Percentiles rank a stretch among this genome's conserved stretches.
phyloP scores from a whole-genome alignment of 64 coral and sea anemone genomes.

The Montipora cactus region DNA sequence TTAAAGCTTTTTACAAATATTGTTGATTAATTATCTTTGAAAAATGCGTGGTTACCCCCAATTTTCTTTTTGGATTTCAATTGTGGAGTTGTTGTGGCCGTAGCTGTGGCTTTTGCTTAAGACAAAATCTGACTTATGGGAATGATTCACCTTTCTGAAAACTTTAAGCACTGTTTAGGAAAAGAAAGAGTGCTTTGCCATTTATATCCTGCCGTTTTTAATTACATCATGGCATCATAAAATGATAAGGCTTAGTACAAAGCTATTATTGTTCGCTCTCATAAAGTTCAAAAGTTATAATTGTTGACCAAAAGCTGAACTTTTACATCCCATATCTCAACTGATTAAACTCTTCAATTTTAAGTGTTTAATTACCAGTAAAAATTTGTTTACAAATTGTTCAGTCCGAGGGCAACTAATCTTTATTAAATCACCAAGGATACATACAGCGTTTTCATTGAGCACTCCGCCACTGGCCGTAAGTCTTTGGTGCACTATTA shows the following conservation, averaged over 20 bases:
- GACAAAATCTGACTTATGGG: no score
- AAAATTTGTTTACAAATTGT: conserved; percentile 17
- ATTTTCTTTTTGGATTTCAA: no score
- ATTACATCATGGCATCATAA: conserved; percentile 1
- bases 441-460: not conserved
- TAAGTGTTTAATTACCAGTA: conserved; percentile 26
- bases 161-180: not conserved
- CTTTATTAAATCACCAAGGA: conserved; percentile 8
- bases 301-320: not conserved
- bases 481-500: not conserved
- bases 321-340: not conserved
- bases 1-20: no score
- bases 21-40: no score
- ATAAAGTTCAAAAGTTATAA: conserved; percentile 24
- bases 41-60: no score
- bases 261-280: not conserved
- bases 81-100: no score
- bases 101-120: no score
- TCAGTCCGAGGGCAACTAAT: not conserved
- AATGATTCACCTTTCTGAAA: not conserved
- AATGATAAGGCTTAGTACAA: not conserved
- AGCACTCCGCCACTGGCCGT: not conserved
- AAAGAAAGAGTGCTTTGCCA: not conserved
- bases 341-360: not conserved
- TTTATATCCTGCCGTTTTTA: conserved; percentile 13